A percentile compares a stretch with the other conserved stretches of the same genome.
Conservation (phyloP, 2,797 vertebrate species). For the Alfaro cultratus region DNA sequence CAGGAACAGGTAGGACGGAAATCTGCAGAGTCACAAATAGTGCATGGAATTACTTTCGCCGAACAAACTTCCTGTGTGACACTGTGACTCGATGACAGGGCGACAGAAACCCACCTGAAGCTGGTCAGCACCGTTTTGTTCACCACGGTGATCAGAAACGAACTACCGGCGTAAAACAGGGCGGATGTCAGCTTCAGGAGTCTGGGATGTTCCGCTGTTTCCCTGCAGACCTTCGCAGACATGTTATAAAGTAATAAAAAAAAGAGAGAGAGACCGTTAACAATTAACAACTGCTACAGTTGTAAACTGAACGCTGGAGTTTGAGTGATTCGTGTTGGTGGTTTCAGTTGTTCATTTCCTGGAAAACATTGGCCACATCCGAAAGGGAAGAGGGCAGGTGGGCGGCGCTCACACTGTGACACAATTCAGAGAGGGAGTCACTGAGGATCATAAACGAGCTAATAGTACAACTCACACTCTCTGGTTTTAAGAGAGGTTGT, state of each 20-base stretch:
- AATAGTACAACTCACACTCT: not conserved
- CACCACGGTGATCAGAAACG: constrained; percentile 87
- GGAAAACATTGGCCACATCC: constrained; percentile 9
- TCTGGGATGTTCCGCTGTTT: constrained; percentile 30
- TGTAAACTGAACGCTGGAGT: not conserved
- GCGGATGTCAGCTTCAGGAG: constrained; percentile 79
- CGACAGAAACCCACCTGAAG: constrained; percentile 82
- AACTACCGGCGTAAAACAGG: constrained; percentile 85
- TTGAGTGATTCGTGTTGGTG: not conserved
- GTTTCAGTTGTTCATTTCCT: constrained; percentile 15
- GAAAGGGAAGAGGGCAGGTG: constrained; percentile 14
- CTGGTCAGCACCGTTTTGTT: constrained; percentile 91
- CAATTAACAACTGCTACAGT: not conserved
- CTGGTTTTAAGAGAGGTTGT: not conserved
- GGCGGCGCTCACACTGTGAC: constrained; percentile 22
- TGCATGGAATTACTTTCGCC: not conserved
- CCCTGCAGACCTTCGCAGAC: constrained; percentile 11
- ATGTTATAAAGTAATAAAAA: constrained; percentile 3
- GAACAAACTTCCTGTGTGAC: not conserved
- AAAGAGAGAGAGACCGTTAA: not conserved
- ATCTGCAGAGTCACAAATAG: constrained; percentile 55
- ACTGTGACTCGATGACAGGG: not conserved
- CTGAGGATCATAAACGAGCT: not conserved
- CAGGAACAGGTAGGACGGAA: constrained; percentile 80
- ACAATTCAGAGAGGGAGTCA: constrained; percentile 22